Evolutionary conservation across 2,113 vertebrate genomes (phyloP), one percentile per base, ranked within the genome.

Genomic region (Sander lucioperca): DNA sequence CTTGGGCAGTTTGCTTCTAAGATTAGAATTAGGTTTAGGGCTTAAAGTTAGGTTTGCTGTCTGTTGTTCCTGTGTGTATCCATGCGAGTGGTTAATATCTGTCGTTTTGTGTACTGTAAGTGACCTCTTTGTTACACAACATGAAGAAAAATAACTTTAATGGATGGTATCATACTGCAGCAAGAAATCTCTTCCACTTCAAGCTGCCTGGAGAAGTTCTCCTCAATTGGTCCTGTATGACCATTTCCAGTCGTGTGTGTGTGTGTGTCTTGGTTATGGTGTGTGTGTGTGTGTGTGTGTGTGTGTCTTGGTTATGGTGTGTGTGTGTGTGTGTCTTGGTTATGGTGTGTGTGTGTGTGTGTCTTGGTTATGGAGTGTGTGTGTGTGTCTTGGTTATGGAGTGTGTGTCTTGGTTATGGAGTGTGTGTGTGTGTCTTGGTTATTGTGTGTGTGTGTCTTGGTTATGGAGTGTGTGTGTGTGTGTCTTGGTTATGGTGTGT

Each of bases 221-320:
- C 65, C 47, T 81, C 66, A 48, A 30, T 65, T 47, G 25, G 67
- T 84, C 65, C 61, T 77, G 11, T 13, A 13, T 80, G 70, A 70
- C 69, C 64, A 25, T 65, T 76, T 58, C 30, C 30, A 4, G 30
- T 30, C 4, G 30, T 4, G 30, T 30, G 30, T 30, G 30, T 30
- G 30, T 30, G 30, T 30, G 4, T 30, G 30, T 30, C 3, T 30
- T 57, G 71, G 54, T 73, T 63, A 36, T 56, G 27, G 27, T 73
- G 54, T 73, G 75, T 58, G 39, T 33, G 47, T 63, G 36, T 82
- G 77, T 64, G 18, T 48, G 50, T 47, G 30, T 30, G 30, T 30
- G 30, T 30, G 30, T 30, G 30, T 30, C 25, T 25, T 25, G 25
- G 25, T 25, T 25, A 25, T 25, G 25, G 30, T 4, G 30, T 30